Evolutionary conservation across 2,113 vertebrate genomes (phyloP), one percentile per base, ranked within the genome.

Genomic region (Nibea albiflora): DNA sequence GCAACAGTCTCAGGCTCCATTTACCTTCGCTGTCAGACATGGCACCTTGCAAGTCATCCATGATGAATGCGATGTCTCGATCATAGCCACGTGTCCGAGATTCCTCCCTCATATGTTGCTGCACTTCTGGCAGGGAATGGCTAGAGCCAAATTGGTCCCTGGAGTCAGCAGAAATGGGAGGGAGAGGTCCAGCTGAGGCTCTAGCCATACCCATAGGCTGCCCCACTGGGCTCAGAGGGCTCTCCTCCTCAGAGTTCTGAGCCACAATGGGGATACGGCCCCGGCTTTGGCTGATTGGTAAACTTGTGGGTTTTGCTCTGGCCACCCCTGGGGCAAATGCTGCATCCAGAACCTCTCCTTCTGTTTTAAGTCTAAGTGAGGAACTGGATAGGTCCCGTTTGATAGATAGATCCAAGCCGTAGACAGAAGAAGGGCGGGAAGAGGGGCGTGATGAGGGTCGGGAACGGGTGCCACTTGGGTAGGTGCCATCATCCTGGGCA

Each of bases 1-100:
- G 95, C 90, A 95, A 92, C 85, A 94, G 91, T 94, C 84, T 95
- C 88, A 96, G 92, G 92, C 90, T 95, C 95, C 93, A 95, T 96
- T 99, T 99, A 99, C 98, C 98, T 99, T 99, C 98, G 78, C 98
- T 99, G 95, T 99, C 98, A 88, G 98, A 99, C 98, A 99, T 99
- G 94, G 98, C 98, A 90, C 98, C 98, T 88, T 99, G 98, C 93
- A 99, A 96, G 94, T 99, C 98, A 93, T 99, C 98, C 97, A 99
- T 99, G 94, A 99, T 97, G 95, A 98, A 98, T 72, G 97, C 97
- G 89, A 99, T 98, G 89, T 99, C 98, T 89, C 98, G 96, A 92
- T 99, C 98, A 87, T 98, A 99, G 86, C 97, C 97, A 57, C 97
- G 95, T 79, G 97, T 98, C 76, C 97, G 95, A 87, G 98, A 98